These are phyloP conservation scores for Busseola fusca DNA, from an alignment of 2,888 invertebrate genomes.

Conservation along the genomic window DNA sequence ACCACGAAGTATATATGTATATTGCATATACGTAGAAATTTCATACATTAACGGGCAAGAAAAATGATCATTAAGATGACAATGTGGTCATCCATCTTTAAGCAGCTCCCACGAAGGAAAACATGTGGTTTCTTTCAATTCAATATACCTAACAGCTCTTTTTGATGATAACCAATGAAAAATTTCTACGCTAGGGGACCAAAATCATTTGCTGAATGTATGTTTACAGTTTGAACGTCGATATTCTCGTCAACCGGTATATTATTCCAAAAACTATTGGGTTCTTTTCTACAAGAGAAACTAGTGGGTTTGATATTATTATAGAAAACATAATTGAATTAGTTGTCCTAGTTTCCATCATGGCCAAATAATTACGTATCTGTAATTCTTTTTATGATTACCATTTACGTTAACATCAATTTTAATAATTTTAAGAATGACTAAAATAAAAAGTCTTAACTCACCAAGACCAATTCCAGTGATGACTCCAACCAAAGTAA, in stretches of 20 bases:
- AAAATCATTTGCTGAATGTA: background rate
- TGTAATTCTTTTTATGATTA: background rate
- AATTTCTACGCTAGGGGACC: background rate
- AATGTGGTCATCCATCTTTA: background rate
- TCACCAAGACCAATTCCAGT: constrained; percentile 93
- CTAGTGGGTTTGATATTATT: background rate
- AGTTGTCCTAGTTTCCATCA: constrained; percentile 6
- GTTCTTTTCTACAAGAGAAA: background rate
- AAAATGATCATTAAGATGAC: background rate
- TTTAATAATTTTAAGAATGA: too few species aligned
- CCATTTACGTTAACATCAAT: background rate
- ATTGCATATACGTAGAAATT: background rate
- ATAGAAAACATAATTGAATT: constrained; percentile 16
- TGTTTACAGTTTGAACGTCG: too few species aligned
- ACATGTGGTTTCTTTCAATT: background rate
- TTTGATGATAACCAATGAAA: background rate
- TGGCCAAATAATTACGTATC: background rate
- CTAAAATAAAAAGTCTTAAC: constrained; percentile 49
- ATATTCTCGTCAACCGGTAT: background rate
- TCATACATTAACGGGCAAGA: background rate
- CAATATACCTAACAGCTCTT: background rate
- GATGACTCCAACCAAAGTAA: constrained; percentile 94
- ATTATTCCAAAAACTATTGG: background rate
- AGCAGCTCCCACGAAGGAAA: background rate
- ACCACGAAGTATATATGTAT: background rate